These are phyloP conservation scores for Callocephalon fimbriatum DNA, from an alignment of 2,113 vertebrate species.

Conservation along the genomic window DNA sequence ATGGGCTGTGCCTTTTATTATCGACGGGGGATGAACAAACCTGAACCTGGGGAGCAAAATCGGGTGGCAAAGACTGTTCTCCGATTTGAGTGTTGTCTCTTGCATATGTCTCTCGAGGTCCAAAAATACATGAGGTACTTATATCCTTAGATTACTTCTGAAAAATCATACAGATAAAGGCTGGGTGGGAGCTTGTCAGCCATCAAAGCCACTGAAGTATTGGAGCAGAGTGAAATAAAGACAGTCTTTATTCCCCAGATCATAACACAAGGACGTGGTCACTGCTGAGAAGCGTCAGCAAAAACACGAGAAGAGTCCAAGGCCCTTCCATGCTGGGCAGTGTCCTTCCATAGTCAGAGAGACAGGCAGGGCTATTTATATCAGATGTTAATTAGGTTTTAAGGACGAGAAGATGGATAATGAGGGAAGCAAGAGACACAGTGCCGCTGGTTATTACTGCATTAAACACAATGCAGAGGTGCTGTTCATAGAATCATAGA, in stretches of 20 bases:
- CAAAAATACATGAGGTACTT: background rate
- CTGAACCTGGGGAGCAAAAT: background rate
- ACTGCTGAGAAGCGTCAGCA: background rate
- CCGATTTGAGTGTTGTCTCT: background rate
- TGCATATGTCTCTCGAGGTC: background rate
- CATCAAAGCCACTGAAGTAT: background rate
- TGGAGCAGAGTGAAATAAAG: background rate
- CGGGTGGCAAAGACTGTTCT: background rate
- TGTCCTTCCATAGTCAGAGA: background rate
- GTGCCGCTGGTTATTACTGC: accelerated
- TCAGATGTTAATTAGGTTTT: background rate
- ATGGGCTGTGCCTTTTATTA: slow-evolving; percentile 42
- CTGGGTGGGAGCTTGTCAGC: background rate
- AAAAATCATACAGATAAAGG: background rate
- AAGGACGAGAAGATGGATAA: background rate
- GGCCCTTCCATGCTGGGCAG: background rate
- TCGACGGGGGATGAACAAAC: background rate
- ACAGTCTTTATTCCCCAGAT: background rate
- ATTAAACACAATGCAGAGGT: background rate
- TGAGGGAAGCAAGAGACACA: background rate
- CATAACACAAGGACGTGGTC: accelerated
- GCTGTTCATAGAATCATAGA: background rate
- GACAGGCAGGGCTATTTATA: background rate
- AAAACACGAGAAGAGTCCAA: accelerated
- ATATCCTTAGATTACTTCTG: background rate